Evolutionary conservation across 2,888 invertebrate species (phyloP), one percentile per base, ranked within the genome.

Genomic region (Scelioninae gen. 1): DNA sequence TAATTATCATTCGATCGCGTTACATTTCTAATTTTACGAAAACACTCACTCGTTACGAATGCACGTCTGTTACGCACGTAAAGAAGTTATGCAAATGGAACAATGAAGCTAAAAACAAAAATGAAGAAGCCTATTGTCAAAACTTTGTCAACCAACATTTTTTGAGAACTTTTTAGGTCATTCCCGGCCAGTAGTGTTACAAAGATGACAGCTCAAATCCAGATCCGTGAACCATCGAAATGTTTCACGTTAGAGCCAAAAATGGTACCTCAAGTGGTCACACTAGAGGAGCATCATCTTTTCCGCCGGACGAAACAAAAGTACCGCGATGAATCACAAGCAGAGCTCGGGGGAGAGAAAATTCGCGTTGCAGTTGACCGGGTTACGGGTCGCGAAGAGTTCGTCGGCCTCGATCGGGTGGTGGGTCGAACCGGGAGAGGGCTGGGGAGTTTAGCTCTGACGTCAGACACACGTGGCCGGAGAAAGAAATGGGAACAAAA

Each of bases 361-460:
- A 90, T 90, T 87, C 85, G 88, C 88, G 89, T 86, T 86, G 88
- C 84, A 87, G 90, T 89, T 90, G 92, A 91, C 91, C 92, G 91
- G 90, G 90, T 91, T 91, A 90, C 89, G 89, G 91, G 90, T 91
- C 91, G 89, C 85, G 86, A 86, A 63, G 87, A 87, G 89, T 87
- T 88, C 89, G 87, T 90, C 89, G 88, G 82, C 88, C 89, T 82
- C 85, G 85, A 77, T 81, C 68, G 63, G 84, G 79, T 53, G 69
- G 72, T 69, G 83, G 84, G 85, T 65, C 65, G 83, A 74, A 71
- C 83, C 60, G 84, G 81, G 85, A 66, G 84, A 76, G 85, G 63
- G 40, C 72, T 66, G 80, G 78, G 71, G 78, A 58, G 72, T 77
- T 76, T 79, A 82, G 82, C 72, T 79, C 81, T 84, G 86, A 85